A percentile compares a stretch with the other conserved stretches of the same genome.
Conservation (phyloP, 2,797 vertebrate species). For the Alfaro cultratus region DNA sequence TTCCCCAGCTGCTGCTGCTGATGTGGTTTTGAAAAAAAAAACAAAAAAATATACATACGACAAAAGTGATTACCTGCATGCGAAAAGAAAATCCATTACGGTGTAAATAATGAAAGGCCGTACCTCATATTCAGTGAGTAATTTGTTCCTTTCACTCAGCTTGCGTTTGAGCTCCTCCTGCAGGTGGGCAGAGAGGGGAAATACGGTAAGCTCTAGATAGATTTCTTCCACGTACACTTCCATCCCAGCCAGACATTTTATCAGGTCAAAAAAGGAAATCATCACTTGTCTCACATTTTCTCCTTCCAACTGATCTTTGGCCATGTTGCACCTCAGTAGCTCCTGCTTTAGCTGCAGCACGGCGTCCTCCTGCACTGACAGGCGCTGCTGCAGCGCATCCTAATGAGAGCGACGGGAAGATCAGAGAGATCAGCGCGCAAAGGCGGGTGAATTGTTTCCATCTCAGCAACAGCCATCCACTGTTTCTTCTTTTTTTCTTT, state of each 20-base stretch:
- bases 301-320: slow-evolving; percentile 93
- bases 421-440: slow-evolving; percentile 57
- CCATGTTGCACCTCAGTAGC: slow-evolving; percentile 92
- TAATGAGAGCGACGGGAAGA: slow-evolving; percentile 70
- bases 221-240: slow-evolving; percentile 20
- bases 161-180: slow-evolving; percentile 94
- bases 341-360: slow-evolving; percentile 98
- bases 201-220: neutral
- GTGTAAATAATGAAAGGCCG: slow-evolving; percentile 30
- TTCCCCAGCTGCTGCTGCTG: slow-evolving; percentile 91
- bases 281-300: slow-evolving; percentile 89
- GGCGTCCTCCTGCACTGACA: slow-evolving; percentile 90
- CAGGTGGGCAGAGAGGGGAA: slow-evolving; percentile 38
- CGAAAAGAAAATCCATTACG: slow-evolving; percentile 10
- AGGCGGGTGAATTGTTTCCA: slow-evolving; percentile 41
- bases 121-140: slow-evolving; percentile 92
- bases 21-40: slow-evolving; percentile 58
- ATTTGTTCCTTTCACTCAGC: slow-evolving; percentile 88
- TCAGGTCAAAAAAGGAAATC: slow-evolving; percentile 42
- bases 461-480: slow-evolving; percentile 13
- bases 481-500: neutral
- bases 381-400: slow-evolving; percentile 96
- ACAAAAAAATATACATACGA: neutral
- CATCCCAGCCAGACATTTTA: slow-evolving; percentile 42
- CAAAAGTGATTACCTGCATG: slow-evolving; percentile 8